Evolutionary conservation across 2,888 invertebrate species (phyloP).

Genomic region (Netelia melanura): DNA sequence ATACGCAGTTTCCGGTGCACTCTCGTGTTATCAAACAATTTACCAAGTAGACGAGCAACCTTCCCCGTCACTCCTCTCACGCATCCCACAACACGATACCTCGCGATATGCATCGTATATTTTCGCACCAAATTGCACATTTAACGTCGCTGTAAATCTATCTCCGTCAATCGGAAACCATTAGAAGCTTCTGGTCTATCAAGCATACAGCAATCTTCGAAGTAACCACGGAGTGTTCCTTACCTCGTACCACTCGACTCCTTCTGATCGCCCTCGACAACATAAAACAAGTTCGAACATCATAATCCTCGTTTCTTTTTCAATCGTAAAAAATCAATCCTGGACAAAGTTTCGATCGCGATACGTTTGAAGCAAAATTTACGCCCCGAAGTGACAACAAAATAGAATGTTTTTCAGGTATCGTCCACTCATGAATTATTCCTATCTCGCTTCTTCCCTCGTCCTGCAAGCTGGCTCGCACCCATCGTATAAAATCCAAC

Average conservation of each 20-base stretch:
- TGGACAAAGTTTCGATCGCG: neutral
- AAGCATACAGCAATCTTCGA: neutral
- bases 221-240: neutral
- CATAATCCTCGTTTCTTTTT: too few species aligned
- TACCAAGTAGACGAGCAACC: conserved; percentile 50
- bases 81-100: conserved; percentile 7
- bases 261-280: too few species aligned
- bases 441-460: neutral
- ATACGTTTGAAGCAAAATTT: neutral
- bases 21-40: conserved; percentile 64
- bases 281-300: too few species aligned
- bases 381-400: neutral
- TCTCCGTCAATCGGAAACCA: conserved; percentile 7
- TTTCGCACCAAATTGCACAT: conserved; percentile 39
- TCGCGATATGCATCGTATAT: conserved; percentile 10
- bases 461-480: neutral
- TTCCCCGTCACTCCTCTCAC: conserved; percentile 16
- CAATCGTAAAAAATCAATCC: neutral
- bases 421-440: conserved; percentile 52
- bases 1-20: conserved; percentile 54
- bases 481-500: conserved; percentile 13
- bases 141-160: conserved; percentile 32
- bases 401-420: conserved; percentile 14
- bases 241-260: too few species aligned
- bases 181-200: conserved; percentile 10